Base-by-base conservation (phyloP, 2,888 invertebrate genomes). In the Pherbina coryleti region DNA sequence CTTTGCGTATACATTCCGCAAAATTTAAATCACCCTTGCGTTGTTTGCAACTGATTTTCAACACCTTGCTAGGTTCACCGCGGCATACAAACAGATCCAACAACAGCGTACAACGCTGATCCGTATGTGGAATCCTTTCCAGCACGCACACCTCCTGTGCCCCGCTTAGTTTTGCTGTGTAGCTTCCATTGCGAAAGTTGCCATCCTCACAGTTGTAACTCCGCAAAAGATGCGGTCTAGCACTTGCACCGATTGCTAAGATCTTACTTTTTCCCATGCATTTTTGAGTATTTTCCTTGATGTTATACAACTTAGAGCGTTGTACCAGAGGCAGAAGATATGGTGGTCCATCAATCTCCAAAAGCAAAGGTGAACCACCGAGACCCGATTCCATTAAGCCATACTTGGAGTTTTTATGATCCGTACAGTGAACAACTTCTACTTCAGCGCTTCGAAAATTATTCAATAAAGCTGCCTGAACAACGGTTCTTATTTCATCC, bases 171-270 rank as follows among this genome's bases (percentile, higher is more conserved):
- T 93, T 93, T 66, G 95, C 93, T 78, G 95, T 92, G 83, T 94
- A 93, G 51, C 95, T 93, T 85, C 93, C 93, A 87, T 95, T 96
- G 62, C 91, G 90, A 17, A 94, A 90, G 57, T 85, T 86, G 71
- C 91, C 93, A 84, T 91, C 90, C 34, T 82, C 98, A 86, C 96
- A 96, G 90, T 98, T 98, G 76, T 93, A 92, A 11, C 95, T 95
- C 22, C 94, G 91, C 84, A 93, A 91, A 3, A 95, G 88, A 81
- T 84, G 87, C 3, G 98, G 98, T 5, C 98, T 98, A 31, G 97
- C 98, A 44, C 98, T 98, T 37, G 98, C 97, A 77, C 98, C 98
- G 75, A 96, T 92, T 66, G 96, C 91, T 84, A 96, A 93, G 34
- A 89, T 86, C 62, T 87, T 87, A 0, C 92, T 90, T 19, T 91